Percentiles rank a stretch among this genome's conserved stretches.
These are phyloP conservation scores for Aradus depressus DNA, from an alignment of 2,888 invertebrate species.

Conservation along the genomic window DNA sequence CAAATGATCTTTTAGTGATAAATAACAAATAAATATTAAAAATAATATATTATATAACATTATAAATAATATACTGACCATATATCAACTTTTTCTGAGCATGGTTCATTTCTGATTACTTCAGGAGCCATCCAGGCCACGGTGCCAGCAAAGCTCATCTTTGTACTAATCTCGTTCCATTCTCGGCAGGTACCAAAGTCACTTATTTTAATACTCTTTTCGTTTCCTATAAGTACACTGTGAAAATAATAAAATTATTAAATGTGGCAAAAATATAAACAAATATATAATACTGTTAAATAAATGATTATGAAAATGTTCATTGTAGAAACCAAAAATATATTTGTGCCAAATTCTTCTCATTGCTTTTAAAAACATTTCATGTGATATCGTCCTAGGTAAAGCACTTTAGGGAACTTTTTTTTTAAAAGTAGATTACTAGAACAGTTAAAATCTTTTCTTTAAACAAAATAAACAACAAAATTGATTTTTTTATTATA, in stretches of 20 bases:
- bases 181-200: conserved; percentile 95
- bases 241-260: conserved; percentile 32
- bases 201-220: conserved; percentile 81
- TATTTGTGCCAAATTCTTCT: too few relatives aligned
- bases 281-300: not conserved
- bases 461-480: too few relatives aligned
- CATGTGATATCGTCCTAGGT: too few relatives aligned
- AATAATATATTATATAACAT: too few relatives aligned
- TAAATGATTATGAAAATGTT: not conserved
- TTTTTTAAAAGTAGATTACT: too few relatives aligned
- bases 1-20: too few relatives aligned
- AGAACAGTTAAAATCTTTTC: too few relatives aligned
- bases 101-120: conserved; percentile 90
- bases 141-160: conserved; percentile 97
- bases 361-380: too few relatives aligned
- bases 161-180: conserved; percentile 87
- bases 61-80: conserved; percentile 49
- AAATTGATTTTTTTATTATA: too few relatives aligned
- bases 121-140: conserved; percentile 99
- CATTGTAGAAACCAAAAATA: too few relatives aligned
- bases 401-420: too few relatives aligned
- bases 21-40: too few relatives aligned
- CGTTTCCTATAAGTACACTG: conserved; percentile 73
- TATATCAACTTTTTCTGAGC: conserved; percentile 95
- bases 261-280: not conserved